These are phyloP conservation scores for Amiota minor DNA, from an alignment of 2,888 invertebrate species.

Conservation along the genomic window DNA sequence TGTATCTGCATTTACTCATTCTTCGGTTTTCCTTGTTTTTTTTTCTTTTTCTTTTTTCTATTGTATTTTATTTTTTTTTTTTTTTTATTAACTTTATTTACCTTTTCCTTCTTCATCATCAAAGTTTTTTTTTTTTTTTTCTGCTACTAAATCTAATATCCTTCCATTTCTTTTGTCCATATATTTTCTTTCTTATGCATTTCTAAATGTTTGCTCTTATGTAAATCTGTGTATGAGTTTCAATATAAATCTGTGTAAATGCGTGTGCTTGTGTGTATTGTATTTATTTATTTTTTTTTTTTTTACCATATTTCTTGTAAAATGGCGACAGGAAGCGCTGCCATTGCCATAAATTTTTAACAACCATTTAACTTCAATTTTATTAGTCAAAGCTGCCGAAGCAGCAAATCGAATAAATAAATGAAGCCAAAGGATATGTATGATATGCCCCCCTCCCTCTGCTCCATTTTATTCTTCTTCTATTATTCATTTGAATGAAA, in stretches of 20 bases:
- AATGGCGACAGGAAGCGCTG: slow-evolving; percentile 48
- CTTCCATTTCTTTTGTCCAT: background rate
- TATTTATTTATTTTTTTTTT: background rate
- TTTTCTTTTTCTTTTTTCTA: too few relatives aligned
- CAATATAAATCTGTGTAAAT: background rate
- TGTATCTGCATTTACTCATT: background rate
- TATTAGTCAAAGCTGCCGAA: slow-evolving; percentile 53
- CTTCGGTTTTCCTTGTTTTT: too few relatives aligned
- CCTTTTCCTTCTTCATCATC: background rate
- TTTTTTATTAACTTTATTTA: too few relatives aligned
- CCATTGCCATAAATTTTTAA: slow-evolving; percentile 61
- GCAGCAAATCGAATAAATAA: background rate
- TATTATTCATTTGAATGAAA: too few relatives aligned
- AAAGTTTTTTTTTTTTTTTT: too few relatives aligned
- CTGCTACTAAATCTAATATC: background rate
- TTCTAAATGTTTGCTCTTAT: background rate
- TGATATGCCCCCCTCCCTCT: too few relatives aligned
- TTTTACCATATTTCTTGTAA: slow-evolving; percentile 22
- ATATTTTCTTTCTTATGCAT: background rate
- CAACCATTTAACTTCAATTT: slow-evolving; percentile 68
- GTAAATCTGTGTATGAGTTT: background rate
- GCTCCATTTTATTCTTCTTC: too few relatives aligned
- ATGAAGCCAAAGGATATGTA: too few relatives aligned
- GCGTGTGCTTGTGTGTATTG: too few relatives aligned
- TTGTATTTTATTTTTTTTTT: too few relatives aligned